Conservation (phyloP, 2,113 vertebrate species). For the Astur gentilis region DNA sequence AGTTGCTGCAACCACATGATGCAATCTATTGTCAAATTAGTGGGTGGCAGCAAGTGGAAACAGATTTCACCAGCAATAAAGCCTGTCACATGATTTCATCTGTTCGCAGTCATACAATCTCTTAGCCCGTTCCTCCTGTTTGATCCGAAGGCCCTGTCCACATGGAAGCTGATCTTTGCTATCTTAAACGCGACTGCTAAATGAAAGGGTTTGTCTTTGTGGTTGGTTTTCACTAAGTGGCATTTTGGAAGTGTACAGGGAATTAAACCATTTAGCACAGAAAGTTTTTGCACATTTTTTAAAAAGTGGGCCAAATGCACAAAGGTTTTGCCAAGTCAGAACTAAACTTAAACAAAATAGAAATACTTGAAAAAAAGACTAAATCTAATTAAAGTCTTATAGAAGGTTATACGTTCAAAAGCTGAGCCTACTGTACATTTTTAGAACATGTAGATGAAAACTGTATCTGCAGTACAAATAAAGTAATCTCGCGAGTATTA, state of each 20-base stretch:
- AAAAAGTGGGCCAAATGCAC: not conserved
- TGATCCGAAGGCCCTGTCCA: not conserved
- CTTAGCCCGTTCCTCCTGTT: not conserved
- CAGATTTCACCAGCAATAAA: slow-evolving; percentile 61
- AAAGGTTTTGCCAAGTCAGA: not conserved
- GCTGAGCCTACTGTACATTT: not conserved
- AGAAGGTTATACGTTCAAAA: not conserved
- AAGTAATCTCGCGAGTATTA: not conserved
- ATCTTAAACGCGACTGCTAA: not conserved
- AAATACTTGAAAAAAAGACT: not conserved
- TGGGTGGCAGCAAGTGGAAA: slow-evolving; percentile 62
- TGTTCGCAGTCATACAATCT: not conserved
- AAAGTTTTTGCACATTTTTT: not conserved
- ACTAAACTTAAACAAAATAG: not conserved
- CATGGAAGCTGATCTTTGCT: not conserved
- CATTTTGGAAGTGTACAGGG: not conserved
- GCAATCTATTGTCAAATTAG: slow-evolving; percentile 42
- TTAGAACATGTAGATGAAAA: not conserved
- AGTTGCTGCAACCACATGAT: slow-evolving; percentile 35
- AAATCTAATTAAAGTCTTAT: not conserved
- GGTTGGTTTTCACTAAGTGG: not conserved
- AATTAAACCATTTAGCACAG: not conserved
- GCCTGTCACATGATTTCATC: not conserved
- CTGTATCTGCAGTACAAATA: not conserved
- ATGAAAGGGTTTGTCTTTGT: not conserved